Conservation (phyloP, 2,113 vertebrate genomes). For the Scomber colias region DNA sequence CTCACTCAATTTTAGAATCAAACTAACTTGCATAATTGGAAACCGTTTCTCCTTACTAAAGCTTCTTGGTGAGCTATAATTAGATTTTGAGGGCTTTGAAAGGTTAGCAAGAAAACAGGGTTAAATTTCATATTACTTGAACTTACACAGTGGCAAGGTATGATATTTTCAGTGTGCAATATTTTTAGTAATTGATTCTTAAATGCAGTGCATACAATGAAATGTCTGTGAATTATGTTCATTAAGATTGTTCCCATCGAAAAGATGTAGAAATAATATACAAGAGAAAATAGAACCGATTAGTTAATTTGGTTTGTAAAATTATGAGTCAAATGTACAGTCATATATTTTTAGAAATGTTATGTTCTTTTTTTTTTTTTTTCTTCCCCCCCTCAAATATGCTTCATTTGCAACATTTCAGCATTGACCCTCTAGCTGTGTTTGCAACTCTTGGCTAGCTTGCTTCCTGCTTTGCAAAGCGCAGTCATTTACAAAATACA, state of each 20-base stretch:
- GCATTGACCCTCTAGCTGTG: slow-evolving; percentile 33
- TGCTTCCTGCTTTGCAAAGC: slow-evolving; percentile 35
- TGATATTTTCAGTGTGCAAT: neutral
- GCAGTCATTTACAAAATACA: slow-evolving; percentile 46
- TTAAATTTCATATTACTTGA: neutral
- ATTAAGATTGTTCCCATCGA: neutral
- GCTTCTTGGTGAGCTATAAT: neutral
- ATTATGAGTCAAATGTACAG: neutral
- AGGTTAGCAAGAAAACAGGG: neutral
- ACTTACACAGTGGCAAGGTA: neutral
- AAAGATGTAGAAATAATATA: neutral
- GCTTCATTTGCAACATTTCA: slow-evolving; percentile 28
- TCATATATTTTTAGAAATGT: slow-evolving; percentile 17
- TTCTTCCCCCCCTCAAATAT: neutral
- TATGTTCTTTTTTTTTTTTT: slow-evolving; percentile 1
- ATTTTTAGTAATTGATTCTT: neutral
- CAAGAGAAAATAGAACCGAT: neutral
- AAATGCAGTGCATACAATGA: neutral
- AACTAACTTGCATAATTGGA: too few species aligned
- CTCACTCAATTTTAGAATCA: neutral
- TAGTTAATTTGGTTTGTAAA: neutral
- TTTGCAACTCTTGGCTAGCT: slow-evolving; percentile 45
- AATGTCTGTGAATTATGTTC: neutral
- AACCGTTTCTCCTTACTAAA: neutral
- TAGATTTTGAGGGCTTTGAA: neutral